phyloP scores from a whole-genome alignment of 2,888 invertebrate genomes.

The Rhamnusium bicolor region DNA sequence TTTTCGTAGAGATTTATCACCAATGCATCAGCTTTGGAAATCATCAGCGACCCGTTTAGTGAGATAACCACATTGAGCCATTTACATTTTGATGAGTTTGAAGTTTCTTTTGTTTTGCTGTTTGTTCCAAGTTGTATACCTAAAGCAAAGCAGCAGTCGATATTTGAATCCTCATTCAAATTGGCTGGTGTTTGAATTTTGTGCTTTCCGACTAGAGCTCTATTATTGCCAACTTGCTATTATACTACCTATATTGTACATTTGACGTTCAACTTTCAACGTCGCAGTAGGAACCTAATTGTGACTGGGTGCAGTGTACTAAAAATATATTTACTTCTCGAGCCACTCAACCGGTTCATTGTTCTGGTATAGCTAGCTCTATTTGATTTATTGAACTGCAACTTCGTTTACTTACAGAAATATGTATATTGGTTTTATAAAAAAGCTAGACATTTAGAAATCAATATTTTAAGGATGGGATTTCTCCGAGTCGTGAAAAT shows the following conservation, averaged over 20 bases:
- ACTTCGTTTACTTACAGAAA: not conserved
- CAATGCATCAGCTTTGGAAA: conserved; percentile 57
- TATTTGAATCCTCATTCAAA: conserved; percentile 56
- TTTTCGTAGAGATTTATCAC: conserved; percentile 54
- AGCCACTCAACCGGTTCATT: not conserved
- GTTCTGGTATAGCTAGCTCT: too few relatives aligned
- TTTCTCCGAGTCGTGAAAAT: too few relatives aligned
- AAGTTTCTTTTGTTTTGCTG: conserved; percentile 64
- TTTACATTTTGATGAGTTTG: conserved; percentile 67
- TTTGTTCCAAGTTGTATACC: conserved; percentile 56
- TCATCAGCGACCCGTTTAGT: conserved; percentile 61
- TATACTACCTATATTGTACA: not conserved
- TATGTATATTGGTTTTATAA: not conserved
- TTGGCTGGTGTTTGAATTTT: conserved; percentile 50
- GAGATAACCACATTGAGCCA: conserved; percentile 62
- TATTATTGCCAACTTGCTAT: conserved; percentile 27
- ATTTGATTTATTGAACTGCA: not conserved
- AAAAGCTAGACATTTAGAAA: too few relatives aligned
- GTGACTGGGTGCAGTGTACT: not conserved
- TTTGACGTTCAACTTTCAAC: not conserved
- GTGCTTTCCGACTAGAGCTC: conserved; percentile 30
- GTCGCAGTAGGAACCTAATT: not conserved
- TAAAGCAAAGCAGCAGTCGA: conserved; percentile 41
- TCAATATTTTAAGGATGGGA: too few relatives aligned
- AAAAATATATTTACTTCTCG: conserved; percentile 1